Evolutionary conservation across 2,888 invertebrate genomes (phyloP).

Genomic region (Idaea straminata): DNA sequence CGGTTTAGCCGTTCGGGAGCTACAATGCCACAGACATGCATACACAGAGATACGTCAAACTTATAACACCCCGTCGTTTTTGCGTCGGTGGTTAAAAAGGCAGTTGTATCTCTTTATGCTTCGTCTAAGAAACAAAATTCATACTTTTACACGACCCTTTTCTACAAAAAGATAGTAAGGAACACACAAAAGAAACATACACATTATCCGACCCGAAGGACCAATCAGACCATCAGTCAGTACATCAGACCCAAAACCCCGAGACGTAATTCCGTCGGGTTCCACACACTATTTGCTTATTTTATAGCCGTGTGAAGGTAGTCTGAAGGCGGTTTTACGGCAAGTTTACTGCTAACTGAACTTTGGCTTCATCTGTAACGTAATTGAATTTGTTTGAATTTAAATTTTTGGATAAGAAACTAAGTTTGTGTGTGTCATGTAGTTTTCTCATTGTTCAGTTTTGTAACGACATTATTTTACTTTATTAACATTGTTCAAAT

Average conservation of each 20-base stretch:
- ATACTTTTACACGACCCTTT: conserved; percentile 8
- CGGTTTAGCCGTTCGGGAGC: no score
- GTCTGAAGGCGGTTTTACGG: conserved; percentile 29
- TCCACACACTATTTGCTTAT: conserved; percentile 29
- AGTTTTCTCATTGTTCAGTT: not conserved
- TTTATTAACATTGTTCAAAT: no score
- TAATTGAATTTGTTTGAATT: not conserved
- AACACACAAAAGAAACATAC: not conserved
- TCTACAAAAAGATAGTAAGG: not conserved
- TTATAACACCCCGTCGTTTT: no score
- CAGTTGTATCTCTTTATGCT: no score
- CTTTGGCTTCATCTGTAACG: not conserved
- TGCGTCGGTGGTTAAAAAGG: no score
- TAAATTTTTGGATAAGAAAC: not conserved
- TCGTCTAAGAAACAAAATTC: no score
- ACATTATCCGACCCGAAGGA: not conserved
- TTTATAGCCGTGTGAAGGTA: conserved; percentile 21
- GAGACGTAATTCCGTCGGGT: conserved; percentile 20
- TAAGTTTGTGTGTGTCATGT: not conserved
- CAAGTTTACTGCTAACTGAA: conserved; percentile 36
- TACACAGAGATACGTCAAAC: no score
- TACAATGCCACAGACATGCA: no score
- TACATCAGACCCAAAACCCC: conserved; percentile 3
- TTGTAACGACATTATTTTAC: no score
- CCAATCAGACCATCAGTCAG: not conserved